A percentile compares a stretch with the other conserved stretches of the same genome.
Evolutionary conservation across 2,113 vertebrate genomes (phyloP).

Genomic region (Paedocypris sp.): DNA sequence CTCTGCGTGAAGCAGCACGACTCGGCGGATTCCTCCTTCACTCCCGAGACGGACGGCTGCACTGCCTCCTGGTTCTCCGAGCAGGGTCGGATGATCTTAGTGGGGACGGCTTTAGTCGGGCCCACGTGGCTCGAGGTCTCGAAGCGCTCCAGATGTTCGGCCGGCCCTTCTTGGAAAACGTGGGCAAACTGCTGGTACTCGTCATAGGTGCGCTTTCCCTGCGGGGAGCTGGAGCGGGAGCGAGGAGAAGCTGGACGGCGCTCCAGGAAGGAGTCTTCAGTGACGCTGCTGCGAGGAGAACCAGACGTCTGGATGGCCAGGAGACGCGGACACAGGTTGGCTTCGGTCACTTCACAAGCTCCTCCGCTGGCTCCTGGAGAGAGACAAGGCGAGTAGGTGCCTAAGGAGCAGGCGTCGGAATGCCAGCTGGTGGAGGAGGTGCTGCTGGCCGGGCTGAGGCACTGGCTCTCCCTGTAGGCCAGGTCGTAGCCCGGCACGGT

Average conservation of each 20-base stretch:
- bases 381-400: conserved; percentile 74
- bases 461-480: conserved; percentile 76
- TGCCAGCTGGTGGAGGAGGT: conserved; percentile 93
- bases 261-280: conserved; percentile 74
- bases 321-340: conserved; percentile 81
- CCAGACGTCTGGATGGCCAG: conserved; percentile 83
- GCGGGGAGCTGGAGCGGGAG: conserved; percentile 83
- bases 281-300: conserved; percentile 80
- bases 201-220: conserved; percentile 80
- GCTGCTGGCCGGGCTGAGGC: conserved; percentile 93
- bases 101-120: conserved; percentile 58
- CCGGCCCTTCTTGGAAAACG: conserved; percentile 51
- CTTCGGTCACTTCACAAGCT: conserved; percentile 53
- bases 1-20: conserved; percentile 68
- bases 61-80: conserved; percentile 62
- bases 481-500: conserved; percentile 72
- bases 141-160: conserved; percentile 49
- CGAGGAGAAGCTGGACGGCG: conserved; percentile 52
- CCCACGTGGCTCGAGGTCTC: conserved; percentile 66
- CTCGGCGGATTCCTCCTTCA: conserved; percentile 64
- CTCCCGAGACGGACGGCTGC: conserved; percentile 60
- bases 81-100: conserved; percentile 66
- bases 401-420: conserved; percentile 74
- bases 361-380: conserved; percentile 66
- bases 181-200: conserved; percentile 70